phyloP scores from a whole-genome alignment of 2,888 invertebrate species.

The Metalampra italica region DNA sequence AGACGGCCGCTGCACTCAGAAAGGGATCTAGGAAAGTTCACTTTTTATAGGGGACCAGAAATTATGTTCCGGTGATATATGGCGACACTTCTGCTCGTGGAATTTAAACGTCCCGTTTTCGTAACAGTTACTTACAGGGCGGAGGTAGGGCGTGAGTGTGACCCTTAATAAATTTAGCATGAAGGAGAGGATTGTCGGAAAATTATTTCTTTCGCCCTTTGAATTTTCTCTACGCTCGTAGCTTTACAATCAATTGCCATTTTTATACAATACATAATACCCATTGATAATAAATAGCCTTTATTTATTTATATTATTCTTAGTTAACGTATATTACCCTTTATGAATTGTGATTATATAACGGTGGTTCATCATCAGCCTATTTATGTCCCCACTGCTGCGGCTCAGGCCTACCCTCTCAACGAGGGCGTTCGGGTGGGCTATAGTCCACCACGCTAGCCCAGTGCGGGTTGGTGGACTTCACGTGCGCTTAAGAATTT shows the following conservation, averaged over 20 bases:
- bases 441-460: too few relatives aligned
- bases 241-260: slow-evolving; percentile 13
- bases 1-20: slow-evolving; percentile 36
- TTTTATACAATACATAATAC: neutral
- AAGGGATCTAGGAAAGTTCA: slow-evolving; percentile 49
- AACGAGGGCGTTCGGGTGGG: too few relatives aligned
- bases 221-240: slow-evolving; percentile 15
- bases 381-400: too few relatives aligned
- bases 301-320: too few relatives aligned
- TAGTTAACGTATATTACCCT: too few relatives aligned
- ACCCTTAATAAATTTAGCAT: slow-evolving; percentile 72
- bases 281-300: too few relatives aligned
- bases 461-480: too few relatives aligned
- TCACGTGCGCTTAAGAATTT: too few relatives aligned
- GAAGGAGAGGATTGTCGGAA: slow-evolving; percentile 55
- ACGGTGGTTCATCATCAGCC: too few relatives aligned
- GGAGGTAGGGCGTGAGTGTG: slow-evolving; percentile 52
- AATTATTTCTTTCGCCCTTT: slow-evolving; percentile 42
- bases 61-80: slow-evolving; percentile 70
- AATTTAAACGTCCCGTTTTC: slow-evolving; percentile 71
- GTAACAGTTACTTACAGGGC: slow-evolving; percentile 61
- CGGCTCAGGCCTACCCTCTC: too few relatives aligned
- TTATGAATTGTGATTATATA: too few relatives aligned
- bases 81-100: slow-evolving; percentile 61
- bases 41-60: slow-evolving; percentile 68